These are phyloP conservation scores for Xiphophorus hellerii DNA, from an alignment of 2,113 vertebrate genomes.

Conservation along the genomic window DNA sequence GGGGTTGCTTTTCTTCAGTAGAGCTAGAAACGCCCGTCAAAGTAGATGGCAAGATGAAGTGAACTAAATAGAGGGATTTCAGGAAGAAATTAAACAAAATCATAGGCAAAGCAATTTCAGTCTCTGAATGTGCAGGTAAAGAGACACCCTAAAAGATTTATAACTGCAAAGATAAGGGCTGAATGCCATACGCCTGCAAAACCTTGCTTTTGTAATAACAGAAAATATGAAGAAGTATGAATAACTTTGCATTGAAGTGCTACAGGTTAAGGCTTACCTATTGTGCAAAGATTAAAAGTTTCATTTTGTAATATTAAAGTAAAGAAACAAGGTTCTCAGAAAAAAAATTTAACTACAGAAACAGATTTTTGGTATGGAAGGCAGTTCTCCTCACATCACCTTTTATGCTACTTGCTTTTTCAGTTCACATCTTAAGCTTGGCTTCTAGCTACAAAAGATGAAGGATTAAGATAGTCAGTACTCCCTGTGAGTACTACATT, in stretches of 20 bases:
- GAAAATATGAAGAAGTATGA: too few relatives aligned
- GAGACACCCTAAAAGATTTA: too few relatives aligned
- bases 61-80: too few relatives aligned
- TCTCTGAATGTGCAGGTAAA: too few relatives aligned
- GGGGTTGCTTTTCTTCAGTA: neutral
- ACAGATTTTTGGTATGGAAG: neutral
- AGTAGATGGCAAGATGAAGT: too few relatives aligned
- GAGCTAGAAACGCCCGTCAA: too few relatives aligned
- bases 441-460: constrained; percentile 48
- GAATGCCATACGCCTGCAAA: too few relatives aligned
- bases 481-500: constrained; percentile 30
- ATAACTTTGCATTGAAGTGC: neutral
- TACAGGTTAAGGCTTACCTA: neutral
- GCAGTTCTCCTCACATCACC: constrained; percentile 8
- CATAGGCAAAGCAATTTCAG: too few relatives aligned
- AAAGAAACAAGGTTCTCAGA: neutral
- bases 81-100: too few relatives aligned
- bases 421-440: constrained; percentile 46
- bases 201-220: too few relatives aligned
- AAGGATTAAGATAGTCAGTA: constrained; percentile 65
- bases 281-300: neutral
- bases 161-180: too few relatives aligned
- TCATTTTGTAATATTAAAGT: neutral
- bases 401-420: constrained; percentile 44
- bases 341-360: neutral